These are phyloP conservation scores for Lissocephala sabroskyi DNA, from an alignment of 2,888 invertebrate species.

Conservation along the genomic window DNA sequence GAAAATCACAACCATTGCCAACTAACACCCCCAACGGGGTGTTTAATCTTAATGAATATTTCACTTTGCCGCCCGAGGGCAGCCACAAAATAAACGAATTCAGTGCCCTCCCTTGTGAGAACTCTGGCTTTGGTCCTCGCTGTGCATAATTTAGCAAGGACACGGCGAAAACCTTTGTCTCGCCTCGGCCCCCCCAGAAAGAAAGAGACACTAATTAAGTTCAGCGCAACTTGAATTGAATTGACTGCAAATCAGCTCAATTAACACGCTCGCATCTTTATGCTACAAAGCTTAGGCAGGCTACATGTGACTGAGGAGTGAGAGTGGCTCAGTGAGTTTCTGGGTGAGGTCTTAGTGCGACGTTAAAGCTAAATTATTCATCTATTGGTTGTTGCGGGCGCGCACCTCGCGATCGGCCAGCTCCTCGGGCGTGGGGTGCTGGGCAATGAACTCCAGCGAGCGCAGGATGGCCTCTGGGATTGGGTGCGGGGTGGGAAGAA, in stretches of 20 bases:
- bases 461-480: constrained; percentile 57
- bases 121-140: neutral
- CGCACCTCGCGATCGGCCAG: constrained; percentile 49
- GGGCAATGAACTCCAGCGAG: constrained; percentile 47
- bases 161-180: neutral
- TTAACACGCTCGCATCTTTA: constrained; percentile 19
- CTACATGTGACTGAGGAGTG: too few relatives aligned
- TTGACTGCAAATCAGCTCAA: constrained; percentile 33
- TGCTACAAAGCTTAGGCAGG: too few relatives aligned
- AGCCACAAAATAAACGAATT: too few relatives aligned
- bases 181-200: neutral
- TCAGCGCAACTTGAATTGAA: constrained; percentile 16
- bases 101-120: too few relatives aligned
- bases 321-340: too few relatives aligned
- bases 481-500: constrained; percentile 66
- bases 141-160: neutral
- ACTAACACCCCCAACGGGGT: constrained; percentile 11
- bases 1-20: constrained; percentile 18
- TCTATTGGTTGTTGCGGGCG: too few relatives aligned
- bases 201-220: constrained; percentile 32
- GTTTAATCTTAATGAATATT: constrained; percentile 34
- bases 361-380: too few relatives aligned
- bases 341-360: constrained; percentile 7
- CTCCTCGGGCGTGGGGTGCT: constrained; percentile 66
- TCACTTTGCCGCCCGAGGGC: too few relatives aligned